A percentile compares a stretch with the other conserved stretches of the same genome.
phyloP scores from a whole-genome alignment of 2,888 invertebrate genomes.

The Stegophylla sp. region DNA sequence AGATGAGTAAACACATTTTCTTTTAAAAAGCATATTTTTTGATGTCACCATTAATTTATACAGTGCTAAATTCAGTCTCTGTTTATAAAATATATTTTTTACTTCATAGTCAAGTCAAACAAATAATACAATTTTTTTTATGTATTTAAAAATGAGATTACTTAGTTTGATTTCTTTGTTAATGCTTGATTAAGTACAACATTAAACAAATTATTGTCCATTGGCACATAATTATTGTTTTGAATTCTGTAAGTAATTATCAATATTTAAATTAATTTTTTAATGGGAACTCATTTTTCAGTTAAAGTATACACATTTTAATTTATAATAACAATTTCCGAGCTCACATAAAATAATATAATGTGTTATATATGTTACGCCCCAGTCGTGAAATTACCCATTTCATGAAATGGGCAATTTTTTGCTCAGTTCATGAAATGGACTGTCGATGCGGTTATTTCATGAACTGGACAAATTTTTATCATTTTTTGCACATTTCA shows the following conservation, averaged over 20 bases:
- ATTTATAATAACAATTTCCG: neutral
- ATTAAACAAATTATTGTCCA: neutral
- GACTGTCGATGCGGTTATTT: no score
- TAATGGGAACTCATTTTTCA: neutral
- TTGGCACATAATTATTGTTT: neutral
- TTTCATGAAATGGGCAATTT: no score
- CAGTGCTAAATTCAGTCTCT: neutral
- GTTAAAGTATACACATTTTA: neutral
- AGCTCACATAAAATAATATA: neutral
- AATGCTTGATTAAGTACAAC: neutral
- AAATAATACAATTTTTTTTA: neutral
- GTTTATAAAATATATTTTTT: neutral
- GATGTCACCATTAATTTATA: neutral
- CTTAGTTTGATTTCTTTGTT: no score
- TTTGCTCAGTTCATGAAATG: no score
- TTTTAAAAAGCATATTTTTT: neutral
- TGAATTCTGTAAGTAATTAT: conserved; percentile 4
- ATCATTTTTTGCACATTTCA: no score
- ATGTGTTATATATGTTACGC: neutral
- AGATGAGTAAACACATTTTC: conserved; percentile 31
- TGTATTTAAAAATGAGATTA: no score
- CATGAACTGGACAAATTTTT: no score
- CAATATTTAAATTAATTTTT: neutral
- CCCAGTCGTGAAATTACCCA: no score
- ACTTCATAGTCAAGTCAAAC: neutral